These are phyloP conservation scores for Lophotis ruficrista DNA, from an alignment of 2,113 vertebrate genomes.

Conservation along the genomic window DNA sequence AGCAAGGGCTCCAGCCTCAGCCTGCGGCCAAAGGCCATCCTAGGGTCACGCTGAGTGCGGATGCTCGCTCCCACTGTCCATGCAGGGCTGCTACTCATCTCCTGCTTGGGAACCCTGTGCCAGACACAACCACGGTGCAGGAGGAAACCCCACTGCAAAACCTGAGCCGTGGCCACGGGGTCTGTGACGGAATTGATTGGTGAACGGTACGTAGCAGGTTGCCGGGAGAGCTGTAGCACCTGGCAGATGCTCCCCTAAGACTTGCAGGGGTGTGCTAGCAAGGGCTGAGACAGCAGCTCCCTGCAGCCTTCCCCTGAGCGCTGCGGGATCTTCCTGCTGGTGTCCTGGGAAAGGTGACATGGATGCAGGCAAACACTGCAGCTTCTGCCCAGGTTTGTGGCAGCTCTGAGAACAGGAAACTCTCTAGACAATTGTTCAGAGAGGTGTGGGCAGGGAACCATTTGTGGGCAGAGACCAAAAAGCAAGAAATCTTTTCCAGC, in stretches of 20 bases:
- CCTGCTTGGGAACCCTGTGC: background rate
- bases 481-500: constrained; percentile 26
- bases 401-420: constrained; percentile 54
- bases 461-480: constrained; percentile 19
- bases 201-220: background rate
- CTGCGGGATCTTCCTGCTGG: too few species aligned
- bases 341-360: background rate
- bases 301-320: background rate
- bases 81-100: background rate
- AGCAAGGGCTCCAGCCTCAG: background rate
- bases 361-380: background rate
- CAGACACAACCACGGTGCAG: background rate
- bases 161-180: background rate
- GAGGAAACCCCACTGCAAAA: background rate
- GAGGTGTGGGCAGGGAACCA: constrained; percentile 33
- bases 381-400: background rate
- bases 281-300: background rate
- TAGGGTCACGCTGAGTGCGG: too few species aligned
- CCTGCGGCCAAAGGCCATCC: background rate
- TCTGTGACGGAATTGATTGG: background rate
- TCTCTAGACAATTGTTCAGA: constrained; percentile 22
- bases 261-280: background rate
- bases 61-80: background rate
- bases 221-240: background rate
- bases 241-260: background rate